A percentile compares a stretch with the other conserved stretches of the same genome.
Evolutionary conservation across 2,113 vertebrate genomes (phyloP).

Genomic region (Archocentrus centrarchus): DNA sequence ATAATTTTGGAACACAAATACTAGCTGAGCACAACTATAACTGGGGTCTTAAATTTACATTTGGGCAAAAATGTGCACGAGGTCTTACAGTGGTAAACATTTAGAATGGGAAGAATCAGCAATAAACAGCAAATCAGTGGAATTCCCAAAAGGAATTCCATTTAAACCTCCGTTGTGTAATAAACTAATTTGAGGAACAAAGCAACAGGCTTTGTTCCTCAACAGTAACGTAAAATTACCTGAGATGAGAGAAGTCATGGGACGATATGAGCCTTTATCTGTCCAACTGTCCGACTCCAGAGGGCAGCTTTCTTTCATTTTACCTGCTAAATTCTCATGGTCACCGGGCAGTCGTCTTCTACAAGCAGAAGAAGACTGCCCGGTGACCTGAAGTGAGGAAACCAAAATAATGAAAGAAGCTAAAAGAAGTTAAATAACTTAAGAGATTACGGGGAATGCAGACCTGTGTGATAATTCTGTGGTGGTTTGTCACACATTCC

Average conservation of each 20-base stretch:
- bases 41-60: neutral
- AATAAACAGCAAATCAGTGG: neutral
- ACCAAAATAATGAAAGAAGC: neutral
- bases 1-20: neutral
- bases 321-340: neutral
- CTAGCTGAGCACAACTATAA: neutral
- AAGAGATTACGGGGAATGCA: neutral
- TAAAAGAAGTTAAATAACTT: neutral
- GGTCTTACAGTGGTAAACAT: neutral
- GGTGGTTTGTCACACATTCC: neutral
- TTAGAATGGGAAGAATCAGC: neutral
- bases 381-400: neutral
- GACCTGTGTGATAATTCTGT: neutral
- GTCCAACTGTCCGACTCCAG: neutral
- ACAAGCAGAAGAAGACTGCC: neutral
- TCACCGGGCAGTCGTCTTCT: neutral
- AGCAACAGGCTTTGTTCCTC: neutral
- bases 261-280: neutral
- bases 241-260: neutral
- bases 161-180: neutral
- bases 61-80: neutral
- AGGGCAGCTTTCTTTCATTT: neutral
- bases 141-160: neutral
- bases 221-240: accelerated
- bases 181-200: neutral